phyloP scores from a whole-genome alignment of 2,797 vertebrate genomes.

The Numenius phaeopus region DNA sequence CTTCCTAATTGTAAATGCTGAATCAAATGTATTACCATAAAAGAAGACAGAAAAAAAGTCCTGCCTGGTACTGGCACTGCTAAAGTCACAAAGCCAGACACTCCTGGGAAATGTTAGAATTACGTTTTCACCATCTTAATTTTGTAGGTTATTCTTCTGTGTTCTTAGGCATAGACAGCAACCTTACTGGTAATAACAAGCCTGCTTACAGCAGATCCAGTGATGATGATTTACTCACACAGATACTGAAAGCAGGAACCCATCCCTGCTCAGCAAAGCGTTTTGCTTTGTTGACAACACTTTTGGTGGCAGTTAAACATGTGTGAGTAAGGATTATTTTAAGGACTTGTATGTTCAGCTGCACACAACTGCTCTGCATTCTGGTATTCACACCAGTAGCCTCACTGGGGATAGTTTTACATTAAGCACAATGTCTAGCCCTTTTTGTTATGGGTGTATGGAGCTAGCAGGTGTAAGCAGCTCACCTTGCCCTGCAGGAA shows the following conservation, averaged over 20 bases:
- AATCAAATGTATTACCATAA: not conserved
- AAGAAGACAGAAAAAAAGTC: not conserved
- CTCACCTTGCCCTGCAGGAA: not conserved
- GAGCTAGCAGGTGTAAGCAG: not conserved
- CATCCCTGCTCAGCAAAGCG: not conserved
- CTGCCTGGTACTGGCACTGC: not conserved
- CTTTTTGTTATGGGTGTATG: not conserved
- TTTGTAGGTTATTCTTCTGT: slow-evolving; percentile 31
- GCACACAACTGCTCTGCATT: not conserved
- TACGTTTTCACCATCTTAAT: not conserved
- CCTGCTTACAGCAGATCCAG: not conserved
- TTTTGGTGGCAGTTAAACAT: not conserved
- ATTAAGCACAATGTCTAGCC: not conserved
- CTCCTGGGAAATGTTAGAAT: slow-evolving; percentile 19
- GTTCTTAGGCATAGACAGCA: not conserved
- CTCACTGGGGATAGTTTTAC: not conserved
- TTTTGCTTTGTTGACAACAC: not conserved
- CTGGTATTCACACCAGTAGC: not conserved
- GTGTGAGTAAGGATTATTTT: not conserved
- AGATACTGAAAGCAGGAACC: not conserved
- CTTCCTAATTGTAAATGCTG: not conserved
- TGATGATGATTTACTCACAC: not conserved
- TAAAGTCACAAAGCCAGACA: slow-evolving; percentile 10
- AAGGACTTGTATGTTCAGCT: not conserved
- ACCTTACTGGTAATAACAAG: not conserved